Conservation (phyloP, 2,888 invertebrate species). For the Cephus runcator region DNA sequence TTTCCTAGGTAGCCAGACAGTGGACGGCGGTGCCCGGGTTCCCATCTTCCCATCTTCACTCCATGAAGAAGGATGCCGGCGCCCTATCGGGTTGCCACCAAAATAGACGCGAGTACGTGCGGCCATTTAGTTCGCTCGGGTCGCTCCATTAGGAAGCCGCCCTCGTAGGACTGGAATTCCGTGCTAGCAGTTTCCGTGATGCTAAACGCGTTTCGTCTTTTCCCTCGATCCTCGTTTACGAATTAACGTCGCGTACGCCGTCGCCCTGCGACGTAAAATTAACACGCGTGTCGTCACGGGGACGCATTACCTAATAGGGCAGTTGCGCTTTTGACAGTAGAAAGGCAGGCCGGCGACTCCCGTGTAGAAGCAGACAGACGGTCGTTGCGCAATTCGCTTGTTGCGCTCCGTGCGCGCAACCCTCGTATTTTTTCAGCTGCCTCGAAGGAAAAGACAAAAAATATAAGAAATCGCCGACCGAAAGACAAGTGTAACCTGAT, state of each 20-base stretch:
- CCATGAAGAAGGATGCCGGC: constrained; percentile 41
- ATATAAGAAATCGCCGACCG: not conserved
- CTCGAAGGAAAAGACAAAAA: not conserved
- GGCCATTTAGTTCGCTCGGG: not conserved
- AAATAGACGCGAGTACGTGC: constrained; percentile 23
- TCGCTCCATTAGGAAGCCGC: not conserved
- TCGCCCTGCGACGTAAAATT: too few species aligned
- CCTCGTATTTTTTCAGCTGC: not conserved
- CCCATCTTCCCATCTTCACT: constrained; percentile 26
- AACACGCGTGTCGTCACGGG: not conserved
- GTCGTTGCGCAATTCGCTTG: not conserved
- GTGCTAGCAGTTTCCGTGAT: not conserved
- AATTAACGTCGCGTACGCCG: not conserved
- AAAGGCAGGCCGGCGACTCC: not conserved
- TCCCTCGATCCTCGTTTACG: not conserved
- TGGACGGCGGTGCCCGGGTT: not conserved
- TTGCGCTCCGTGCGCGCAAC: too few species aligned
- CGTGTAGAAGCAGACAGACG: not conserved
- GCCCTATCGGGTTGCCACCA: constrained; percentile 32
- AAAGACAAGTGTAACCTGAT: not conserved
- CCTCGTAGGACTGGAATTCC: not conserved
- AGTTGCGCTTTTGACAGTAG: not conserved
- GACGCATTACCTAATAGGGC: not conserved
- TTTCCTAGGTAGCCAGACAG: not conserved
- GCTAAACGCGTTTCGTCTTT: not conserved